A percentile compares a stretch with the other conserved stretches of the same genome.
Conservation (phyloP, 92 coral and sea anemone genomes). For the Blastomussa wellsi region DNA sequence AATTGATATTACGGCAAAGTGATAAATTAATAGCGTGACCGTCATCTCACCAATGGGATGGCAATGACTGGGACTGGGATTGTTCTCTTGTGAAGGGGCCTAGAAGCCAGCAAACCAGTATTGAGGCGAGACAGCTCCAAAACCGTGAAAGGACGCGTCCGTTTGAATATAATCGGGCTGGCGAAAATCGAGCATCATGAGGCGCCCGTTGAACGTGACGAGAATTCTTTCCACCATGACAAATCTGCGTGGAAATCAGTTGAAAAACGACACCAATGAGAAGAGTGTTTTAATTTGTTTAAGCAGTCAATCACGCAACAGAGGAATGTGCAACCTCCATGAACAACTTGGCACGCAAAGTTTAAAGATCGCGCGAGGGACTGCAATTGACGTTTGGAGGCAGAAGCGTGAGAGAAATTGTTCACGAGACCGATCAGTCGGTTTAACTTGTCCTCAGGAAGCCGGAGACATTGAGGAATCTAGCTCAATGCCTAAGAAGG, state of each 20-base stretch:
- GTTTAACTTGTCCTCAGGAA: background rate
- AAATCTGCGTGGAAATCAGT: background rate
- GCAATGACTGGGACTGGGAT: too few species aligned
- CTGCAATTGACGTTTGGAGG: conserved; percentile 20
- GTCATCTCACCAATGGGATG: too few species aligned
- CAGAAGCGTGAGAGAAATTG: conserved; percentile 14
- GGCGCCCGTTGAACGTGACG: too few species aligned
- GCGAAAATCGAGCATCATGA: too few species aligned
- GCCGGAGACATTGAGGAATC: background rate
- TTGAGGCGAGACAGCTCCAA: too few species aligned
- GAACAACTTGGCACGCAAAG: background rate
- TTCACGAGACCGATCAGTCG: background rate
- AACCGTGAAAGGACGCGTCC: too few species aligned
- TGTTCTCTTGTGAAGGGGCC: too few species aligned
- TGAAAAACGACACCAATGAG: background rate
- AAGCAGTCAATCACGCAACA: background rate
- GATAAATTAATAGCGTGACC: too few species aligned
- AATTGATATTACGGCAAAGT: too few species aligned
- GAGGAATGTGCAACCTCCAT: background rate
- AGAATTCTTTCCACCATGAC: too few species aligned
- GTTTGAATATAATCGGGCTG: too few species aligned
- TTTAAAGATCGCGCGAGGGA: background rate
- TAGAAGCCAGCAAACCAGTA: too few species aligned
- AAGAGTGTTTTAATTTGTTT: background rate
- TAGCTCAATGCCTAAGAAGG: background rate